Evolutionary conservation across 1,140 invertebrate species (phyloP), one percentile per base, ranked within the genome.

Genomic region (Drosophila novamexicana): DNA sequence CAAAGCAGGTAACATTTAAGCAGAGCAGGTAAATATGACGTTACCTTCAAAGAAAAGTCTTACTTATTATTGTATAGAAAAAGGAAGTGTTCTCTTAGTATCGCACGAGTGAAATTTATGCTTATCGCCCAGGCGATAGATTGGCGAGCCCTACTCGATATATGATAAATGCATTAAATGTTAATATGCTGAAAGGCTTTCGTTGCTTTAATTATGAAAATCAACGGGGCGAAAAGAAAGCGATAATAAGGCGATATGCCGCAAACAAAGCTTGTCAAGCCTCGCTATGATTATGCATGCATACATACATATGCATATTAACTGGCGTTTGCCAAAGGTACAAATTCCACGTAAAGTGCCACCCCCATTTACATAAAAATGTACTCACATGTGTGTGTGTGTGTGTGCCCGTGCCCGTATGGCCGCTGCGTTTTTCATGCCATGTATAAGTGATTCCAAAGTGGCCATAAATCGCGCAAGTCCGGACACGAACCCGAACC

Each of bases 391-490:
- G 14, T 40, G 8, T 50, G 4, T 49, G 16, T 34, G 9, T 49
- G 52, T 40, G 45, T 62, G 57, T 50, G 42, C 29, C n/a, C 39
- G 8, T 14, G 39, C 72, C 56, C 61, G 68, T 77, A 79, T 84
- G 58, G 58, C 49, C 52, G 50, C 37, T 58, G 50, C 39, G 58
- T 66, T 75, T 78, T 78, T 62, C 59, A 66, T 61, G 49, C 56
- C 61, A 59, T 65, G 65, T 74, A 68, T 79, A 82, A 82, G 80
- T 83, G 79, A 78, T 75, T 68, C 68, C 77, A 79, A 74, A 84
- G 73, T 84, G 81, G 68, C 62, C 34, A 79, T 82, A 79, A 59
- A 79, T 75, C 52, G 63, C 63, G 67, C 49, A 62, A 62, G 57
- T 36, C 57, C 71, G 39, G 53, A 62, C 45, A 9, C 40, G 16